Evolutionary conservation across 2,113 vertebrate species (phyloP), one percentile per base, ranked within the genome.

Genomic region (Lepus americanus): DNA sequence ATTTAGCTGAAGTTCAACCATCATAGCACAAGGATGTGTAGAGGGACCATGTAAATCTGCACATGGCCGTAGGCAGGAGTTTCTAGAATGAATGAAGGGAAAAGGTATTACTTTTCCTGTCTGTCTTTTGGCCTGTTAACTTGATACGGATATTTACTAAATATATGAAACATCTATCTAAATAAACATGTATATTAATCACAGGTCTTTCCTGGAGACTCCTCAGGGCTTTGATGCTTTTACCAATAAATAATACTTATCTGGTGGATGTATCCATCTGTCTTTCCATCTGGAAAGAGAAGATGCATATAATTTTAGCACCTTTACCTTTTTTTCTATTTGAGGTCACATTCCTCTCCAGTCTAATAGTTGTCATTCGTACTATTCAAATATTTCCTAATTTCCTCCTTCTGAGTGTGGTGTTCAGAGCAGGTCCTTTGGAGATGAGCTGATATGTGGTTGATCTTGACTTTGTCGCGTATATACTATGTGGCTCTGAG

Each of bases 231-330:
- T 77, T n/a, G 20, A 4, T 87, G 9, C 79, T 79, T 97, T 96
- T 16, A 76, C n/a, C 36, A 84, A 9, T 59, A 53, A 53, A 70
- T 33, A 55, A 89, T 80, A 81, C 9, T 31, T 88, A 29, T 7
- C 44, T 87, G 29, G 23, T 74, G 14, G 25, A 22, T 31, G 69
- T 72, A 27, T 78, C 3, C 17, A 19, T 59, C 80, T 51, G 8
- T n/a, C 14, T 67, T 22, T 23, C 10, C 69, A 33, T 53, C 44
- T 89, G 39, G 70, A 89, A 97, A 20, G 9, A 53, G 79, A 95
- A 55, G 55, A 70, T 70, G 13, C 14, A 27, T 59, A 20, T 9
- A 59, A 89, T 80, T 90, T 94, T 72, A 69, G 33, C 8, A 55
- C 23, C 13, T 84, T 85, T 31, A 20, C 19, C 4, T 11, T n/a